Evolutionary conservation across 2,113 vertebrate species (phyloP), one percentile per base, ranked within the genome.

Genomic region (Rhinoderma darwinii): DNA sequence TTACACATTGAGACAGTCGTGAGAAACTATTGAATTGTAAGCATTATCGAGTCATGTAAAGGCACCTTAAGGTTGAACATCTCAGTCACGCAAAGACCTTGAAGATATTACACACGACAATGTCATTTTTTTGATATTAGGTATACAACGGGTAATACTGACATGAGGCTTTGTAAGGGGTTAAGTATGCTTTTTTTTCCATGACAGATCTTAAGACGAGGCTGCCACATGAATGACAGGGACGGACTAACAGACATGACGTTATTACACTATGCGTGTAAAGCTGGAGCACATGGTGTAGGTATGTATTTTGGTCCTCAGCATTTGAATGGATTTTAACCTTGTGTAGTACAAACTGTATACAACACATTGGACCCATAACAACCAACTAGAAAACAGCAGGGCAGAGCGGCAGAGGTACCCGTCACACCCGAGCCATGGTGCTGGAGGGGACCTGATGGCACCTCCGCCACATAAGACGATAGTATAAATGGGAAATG

Each of bases 191-290:
- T 89, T 5, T 10, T n/a, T 2, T 59, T 59, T 78, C 43, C 30
- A 32, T 88, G 61, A 43, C 92, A 98, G 97, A 97, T 98, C 90
- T 91, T 98, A 89, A 97, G 96, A 82, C 95, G 97, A 0, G 97
- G 96, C 32, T 98, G 97, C 90, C 97, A 97, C 0, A 96, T 97
- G 41, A 97, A 97, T 20, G 97, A 98, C 89, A 94, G 97, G 0
- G 97, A 98, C 1, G 97, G 97, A 0, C 90, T 98, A 91, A 98
- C 97, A 0, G 97, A 98, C 89, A 98, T 98, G 97, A 98, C 97
- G 0, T 93, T 98, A 39, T 95, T 98, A 6, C 97, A 98, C 91
- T 98, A 98, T 83, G 96, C 96, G 15, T 98, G 97, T 88, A 98
- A 98, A 90, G 97, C 97, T 0, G 97, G 97, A 0, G 97, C 97